A percentile compares a stretch with the other conserved stretches of the same genome.
Evolutionary conservation across 1,140 invertebrate genomes (phyloP).

Genomic region (Cecropterus lyciades): DNA sequence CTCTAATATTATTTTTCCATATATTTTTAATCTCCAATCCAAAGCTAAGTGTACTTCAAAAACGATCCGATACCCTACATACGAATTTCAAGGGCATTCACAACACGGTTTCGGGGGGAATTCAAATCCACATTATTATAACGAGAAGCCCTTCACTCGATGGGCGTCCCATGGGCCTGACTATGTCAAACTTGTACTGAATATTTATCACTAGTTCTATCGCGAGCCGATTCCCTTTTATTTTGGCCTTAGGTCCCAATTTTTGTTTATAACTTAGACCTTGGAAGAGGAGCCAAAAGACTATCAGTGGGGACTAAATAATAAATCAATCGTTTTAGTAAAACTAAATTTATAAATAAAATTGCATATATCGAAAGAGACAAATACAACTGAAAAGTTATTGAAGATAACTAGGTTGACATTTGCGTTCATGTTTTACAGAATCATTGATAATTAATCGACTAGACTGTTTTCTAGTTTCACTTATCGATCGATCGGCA

Average conservation of each 20-base stretch:
- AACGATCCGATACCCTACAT: background rate
- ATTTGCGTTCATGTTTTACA: no score
- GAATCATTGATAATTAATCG: no score
- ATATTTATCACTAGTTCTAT: constrained; percentile 23
- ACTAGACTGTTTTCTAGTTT: no score
- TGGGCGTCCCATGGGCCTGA: constrained; percentile 18
- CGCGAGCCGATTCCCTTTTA: background rate
- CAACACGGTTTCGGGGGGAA: background rate
- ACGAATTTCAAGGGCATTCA: constrained; percentile 6
- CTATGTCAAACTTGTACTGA: constrained; percentile 28
- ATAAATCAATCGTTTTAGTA: no score
- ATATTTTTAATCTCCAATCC: background rate
- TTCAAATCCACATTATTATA: constrained; percentile 28
- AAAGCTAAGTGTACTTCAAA: background rate
- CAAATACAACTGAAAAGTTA: no score
- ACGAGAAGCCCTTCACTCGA: constrained; percentile 25
- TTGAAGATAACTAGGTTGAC: no score
- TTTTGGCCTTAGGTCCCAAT: background rate
- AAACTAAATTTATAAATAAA: no score
- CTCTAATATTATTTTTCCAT: background rate
- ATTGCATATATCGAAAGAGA: no score
- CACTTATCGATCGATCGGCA: no score
- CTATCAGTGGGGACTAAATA: no score
- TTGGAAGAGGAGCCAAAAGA: no score
- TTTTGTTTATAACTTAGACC: no score